Percentiles rank a stretch among this genome's conserved stretches.
These are phyloP conservation scores for Seriola quinqueradiata DNA, from an alignment of 2,113 vertebrate genomes.

Conservation along the genomic window DNA sequence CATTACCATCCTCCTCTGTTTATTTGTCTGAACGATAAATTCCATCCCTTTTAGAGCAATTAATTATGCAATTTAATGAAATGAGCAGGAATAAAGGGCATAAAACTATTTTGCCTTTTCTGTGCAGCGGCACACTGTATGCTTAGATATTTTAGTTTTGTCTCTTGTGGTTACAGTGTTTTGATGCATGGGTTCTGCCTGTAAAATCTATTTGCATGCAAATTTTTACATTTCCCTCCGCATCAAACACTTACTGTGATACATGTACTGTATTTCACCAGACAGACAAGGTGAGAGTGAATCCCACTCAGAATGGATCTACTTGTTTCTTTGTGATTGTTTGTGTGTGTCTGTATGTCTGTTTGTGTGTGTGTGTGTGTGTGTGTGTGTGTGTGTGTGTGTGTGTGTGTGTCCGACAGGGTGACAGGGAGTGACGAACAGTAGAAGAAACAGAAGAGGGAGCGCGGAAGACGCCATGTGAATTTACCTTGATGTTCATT, in stretches of 20 bases:
- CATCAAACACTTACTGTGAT: conserved; percentile 74
- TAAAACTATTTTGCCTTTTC: conserved; percentile 28
- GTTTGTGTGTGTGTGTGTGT: conserved; percentile 30
- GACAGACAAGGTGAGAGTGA: conserved; percentile 69
- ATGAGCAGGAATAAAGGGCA: conserved; percentile 32
- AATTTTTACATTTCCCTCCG: conserved; percentile 74
- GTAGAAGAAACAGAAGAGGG: conserved; percentile 14
- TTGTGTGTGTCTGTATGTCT: conserved; percentile 28
- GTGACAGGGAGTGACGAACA: conserved; percentile 22
- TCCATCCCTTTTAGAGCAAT: conserved; percentile 45
- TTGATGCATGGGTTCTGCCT: conserved; percentile 75
- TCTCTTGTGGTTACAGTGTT: conserved; percentile 67
- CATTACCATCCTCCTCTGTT: conserved; percentile 7
- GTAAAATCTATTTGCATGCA: conserved; percentile 81
- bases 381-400: conserved; percentile 34
- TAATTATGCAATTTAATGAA: conserved; percentile 46
- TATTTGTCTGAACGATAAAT: conserved; percentile 21
- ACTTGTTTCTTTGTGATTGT: conserved; percentile 68
- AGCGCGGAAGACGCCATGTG: conserved; percentile 11
- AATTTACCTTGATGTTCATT: conserved; percentile 51
- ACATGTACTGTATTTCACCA: conserved; percentile 70
- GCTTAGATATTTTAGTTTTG: conserved; percentile 63
- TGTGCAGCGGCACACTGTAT: conserved; percentile 17
- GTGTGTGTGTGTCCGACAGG: conserved; percentile 29
- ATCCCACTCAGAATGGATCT: conserved; percentile 57